A percentile compares a stretch with the other conserved stretches of the same genome.
These are phyloP conservation scores for Pharmacophagus antenor DNA, from an alignment of 2,888 invertebrate genomes.

Conservation along the genomic window DNA sequence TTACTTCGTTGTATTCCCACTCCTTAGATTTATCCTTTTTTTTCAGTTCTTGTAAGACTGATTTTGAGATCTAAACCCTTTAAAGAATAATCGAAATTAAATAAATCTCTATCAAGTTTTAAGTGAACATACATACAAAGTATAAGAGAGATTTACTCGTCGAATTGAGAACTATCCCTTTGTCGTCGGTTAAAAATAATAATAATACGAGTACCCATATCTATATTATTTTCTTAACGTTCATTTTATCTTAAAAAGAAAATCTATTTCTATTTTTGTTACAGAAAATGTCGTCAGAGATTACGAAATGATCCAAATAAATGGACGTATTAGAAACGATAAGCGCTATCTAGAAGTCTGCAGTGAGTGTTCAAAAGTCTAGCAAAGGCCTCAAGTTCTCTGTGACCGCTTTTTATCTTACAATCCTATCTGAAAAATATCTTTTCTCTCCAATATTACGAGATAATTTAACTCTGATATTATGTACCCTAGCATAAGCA, in stretches of 20 bases:
- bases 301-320: constrained; percentile 19
- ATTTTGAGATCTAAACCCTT: too few relatives aligned
- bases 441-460: neutral
- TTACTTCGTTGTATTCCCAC: too few relatives aligned
- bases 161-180: neutral
- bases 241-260: constrained; percentile 1
- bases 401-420: constrained; percentile 10
- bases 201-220: neutral
- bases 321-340: constrained; percentile 23
- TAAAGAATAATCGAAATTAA: too few relatives aligned
- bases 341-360: constrained; percentile 18
- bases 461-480: neutral
- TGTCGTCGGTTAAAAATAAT: neutral
- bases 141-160: too few relatives aligned
- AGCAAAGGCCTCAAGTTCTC: constrained; percentile 19
- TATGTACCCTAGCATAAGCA: neutral
- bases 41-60: too few relatives aligned
- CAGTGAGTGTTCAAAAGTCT: constrained; percentile 17
- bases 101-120: too few relatives aligned
- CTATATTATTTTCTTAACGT: constrained; percentile 2
- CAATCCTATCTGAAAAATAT: constrained; percentile 10
- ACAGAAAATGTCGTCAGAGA: constrained; percentile 14
- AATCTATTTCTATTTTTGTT: constrained; percentile 7
- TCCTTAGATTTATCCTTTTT: too few relatives aligned
- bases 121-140: too few relatives aligned